Conservation (phyloP, 2,113 vertebrate genomes). For the Oncorhynchus kisutch region DNA sequence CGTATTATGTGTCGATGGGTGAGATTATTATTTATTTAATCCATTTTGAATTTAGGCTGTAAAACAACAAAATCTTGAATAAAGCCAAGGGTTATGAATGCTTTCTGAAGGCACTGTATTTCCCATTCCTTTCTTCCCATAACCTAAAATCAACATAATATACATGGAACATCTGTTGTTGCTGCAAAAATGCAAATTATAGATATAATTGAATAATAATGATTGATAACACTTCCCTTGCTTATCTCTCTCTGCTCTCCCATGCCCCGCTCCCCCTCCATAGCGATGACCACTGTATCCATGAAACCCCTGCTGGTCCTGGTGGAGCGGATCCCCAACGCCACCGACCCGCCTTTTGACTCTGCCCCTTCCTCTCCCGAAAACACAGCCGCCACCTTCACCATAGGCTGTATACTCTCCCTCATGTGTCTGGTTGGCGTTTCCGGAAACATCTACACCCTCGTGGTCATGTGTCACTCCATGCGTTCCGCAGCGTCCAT, state of each 20-base stretch:
- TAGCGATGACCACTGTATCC: constrained; percentile 70
- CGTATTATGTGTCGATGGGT: no score
- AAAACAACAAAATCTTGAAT: no score
- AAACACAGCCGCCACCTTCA: constrained; percentile 79
- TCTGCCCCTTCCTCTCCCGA: constrained; percentile 60
- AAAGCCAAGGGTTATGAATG: no score
- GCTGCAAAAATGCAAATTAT: background rate
- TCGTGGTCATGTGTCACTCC: constrained; percentile 89
- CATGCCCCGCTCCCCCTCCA: background rate
- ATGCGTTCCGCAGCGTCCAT: constrained; percentile 86
- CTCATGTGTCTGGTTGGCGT: constrained; percentile 86
- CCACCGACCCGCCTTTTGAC: constrained; percentile 33
- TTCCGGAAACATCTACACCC: constrained; percentile 86
- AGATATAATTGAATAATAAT: background rate
- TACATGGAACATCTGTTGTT: no score
- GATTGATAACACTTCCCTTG: background rate
- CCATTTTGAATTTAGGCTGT: no score
- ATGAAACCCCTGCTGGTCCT: constrained; percentile 64
- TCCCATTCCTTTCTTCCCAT: background rate
- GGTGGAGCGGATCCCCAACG: constrained; percentile 63
- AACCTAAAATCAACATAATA: no score
- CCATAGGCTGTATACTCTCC: constrained; percentile 84
- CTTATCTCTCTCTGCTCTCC: background rate
- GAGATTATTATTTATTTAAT: no score
- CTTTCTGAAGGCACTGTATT: no score